Percentiles rank a stretch among this genome's conserved stretches.
Conservation (phyloP, 1,140 invertebrate species). For the Hestina assimilis region DNA sequence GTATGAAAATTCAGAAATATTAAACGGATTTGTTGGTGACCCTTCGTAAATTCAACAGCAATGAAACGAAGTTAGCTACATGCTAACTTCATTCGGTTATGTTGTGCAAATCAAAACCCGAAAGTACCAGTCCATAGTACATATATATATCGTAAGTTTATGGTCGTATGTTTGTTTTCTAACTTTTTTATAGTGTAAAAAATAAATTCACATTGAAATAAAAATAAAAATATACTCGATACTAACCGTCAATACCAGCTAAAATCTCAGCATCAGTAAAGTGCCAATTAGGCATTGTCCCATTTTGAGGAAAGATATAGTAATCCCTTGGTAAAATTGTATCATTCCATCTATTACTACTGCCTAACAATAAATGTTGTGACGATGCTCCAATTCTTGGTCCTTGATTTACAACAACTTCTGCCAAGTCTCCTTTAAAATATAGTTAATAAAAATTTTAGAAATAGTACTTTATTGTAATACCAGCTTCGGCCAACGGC, state of each 20-base stretch:
- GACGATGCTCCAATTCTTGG: conserved; percentile 56
- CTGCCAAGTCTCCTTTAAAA: conserved; percentile 81
- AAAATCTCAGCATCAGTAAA: conserved; percentile 83
- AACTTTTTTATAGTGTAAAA: no score
- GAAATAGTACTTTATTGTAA: neutral
- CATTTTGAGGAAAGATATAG: conserved; percentile 76
- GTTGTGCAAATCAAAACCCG: no score
- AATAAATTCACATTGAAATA: no score
- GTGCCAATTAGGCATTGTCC: conserved; percentile 75
- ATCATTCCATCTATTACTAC: conserved; percentile 82
- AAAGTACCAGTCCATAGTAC: no score
- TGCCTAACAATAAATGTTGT: conserved; percentile 74
- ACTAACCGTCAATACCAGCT: conserved; percentile 83
- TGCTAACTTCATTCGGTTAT: no score
- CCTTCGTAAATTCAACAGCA: no score
- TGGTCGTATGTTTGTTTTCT: no score
- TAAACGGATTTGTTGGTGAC: no score
- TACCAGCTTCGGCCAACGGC: neutral
- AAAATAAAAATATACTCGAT: neutral
- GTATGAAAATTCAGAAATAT: no score
- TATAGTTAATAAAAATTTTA: neutral
- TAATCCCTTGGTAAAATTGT: conserved; percentile 79
- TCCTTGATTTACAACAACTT: conserved; percentile 81
- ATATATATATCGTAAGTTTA: no score
- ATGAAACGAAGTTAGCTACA: no score